phyloP scores from a whole-genome alignment of 2,113 vertebrate genomes.

The Atherinomorus stipes region DNA sequence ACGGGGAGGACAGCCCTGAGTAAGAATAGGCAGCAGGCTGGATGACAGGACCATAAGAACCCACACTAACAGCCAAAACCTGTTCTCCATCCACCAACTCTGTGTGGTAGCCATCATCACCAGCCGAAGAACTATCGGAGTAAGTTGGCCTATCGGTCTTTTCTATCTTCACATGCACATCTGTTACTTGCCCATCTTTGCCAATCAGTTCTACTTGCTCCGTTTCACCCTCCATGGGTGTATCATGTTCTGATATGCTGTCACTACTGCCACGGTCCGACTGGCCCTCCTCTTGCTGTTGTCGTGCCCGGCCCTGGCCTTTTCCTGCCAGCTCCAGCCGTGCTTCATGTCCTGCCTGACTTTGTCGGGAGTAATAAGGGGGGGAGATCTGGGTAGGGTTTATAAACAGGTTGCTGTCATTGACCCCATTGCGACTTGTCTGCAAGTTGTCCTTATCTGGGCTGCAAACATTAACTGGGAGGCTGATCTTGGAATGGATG shows the following conservation, averaged over 20 bases:
- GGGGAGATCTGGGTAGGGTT: slow-evolving; percentile 98
- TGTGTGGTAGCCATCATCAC: slow-evolving; percentile 96
- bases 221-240: slow-evolving; percentile 91
- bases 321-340: slow-evolving; percentile 86
- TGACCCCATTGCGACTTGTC: slow-evolving; percentile 89
- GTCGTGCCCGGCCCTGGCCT: slow-evolving; percentile 79
- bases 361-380: slow-evolving; percentile 90
- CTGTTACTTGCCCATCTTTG: slow-evolving; percentile 91
- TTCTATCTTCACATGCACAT: slow-evolving; percentile 95
- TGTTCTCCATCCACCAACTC: slow-evolving; percentile 98
- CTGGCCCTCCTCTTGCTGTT: slow-evolving; percentile 92
- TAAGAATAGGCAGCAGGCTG: slow-evolving; percentile 90
- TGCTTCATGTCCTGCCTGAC: slow-evolving; percentile 84
- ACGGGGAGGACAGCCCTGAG: slow-evolving; percentile 85
- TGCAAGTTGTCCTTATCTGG: slow-evolving; percentile 87
- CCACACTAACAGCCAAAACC: slow-evolving; percentile 93
- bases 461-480: slow-evolving; percentile 87
- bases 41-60: slow-evolving; percentile 92
- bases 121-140: slow-evolving; percentile 95
- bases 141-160: slow-evolving; percentile 93
- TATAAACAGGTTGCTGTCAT: slow-evolving; percentile 91
- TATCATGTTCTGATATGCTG: slow-evolving; percentile 93
- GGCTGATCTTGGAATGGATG: slow-evolving; percentile 96
- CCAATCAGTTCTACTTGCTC: slow-evolving; percentile 92
- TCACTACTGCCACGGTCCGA: slow-evolving; percentile 96